Conservation (phyloP, 2,888 invertebrate genomes). For the Ypsolopha sequella region DNA sequence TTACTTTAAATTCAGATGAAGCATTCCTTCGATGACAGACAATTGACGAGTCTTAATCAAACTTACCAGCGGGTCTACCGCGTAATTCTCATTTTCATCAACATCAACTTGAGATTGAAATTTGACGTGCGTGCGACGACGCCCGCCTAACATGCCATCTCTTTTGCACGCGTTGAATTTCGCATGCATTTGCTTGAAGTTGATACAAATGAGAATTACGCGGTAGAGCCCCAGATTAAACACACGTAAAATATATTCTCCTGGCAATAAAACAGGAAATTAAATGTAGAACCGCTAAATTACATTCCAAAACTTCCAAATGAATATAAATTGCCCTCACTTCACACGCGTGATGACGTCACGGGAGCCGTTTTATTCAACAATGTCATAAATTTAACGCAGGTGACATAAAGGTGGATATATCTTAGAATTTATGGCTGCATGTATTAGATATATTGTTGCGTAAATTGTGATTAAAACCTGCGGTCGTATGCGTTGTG, state of each 20-base stretch:
- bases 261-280: neutral
- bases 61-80: too few relatives aligned
- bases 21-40: neutral
- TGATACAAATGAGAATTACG: too few relatives aligned
- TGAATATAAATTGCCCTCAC: constrained; percentile 1
- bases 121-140: too few relatives aligned
- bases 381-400: neutral
- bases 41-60: neutral
- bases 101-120: too few relatives aligned
- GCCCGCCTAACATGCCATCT: too few relatives aligned
- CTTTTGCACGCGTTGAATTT: too few relatives aligned
- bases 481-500: neutral
- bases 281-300: neutral
- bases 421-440: neutral
- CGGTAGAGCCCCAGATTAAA: neutral
- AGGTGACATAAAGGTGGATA: neutral
- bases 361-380: neutral
- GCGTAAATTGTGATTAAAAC: neutral
- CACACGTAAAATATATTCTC: neutral
- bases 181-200: too few relatives aligned
- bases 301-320: neutral
- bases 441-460: neutral
- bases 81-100: too few relatives aligned
- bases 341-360: neutral
- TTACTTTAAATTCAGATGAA: neutral